Conservation (phyloP, 2,888 invertebrate species). For the Chalcis sispes region DNA sequence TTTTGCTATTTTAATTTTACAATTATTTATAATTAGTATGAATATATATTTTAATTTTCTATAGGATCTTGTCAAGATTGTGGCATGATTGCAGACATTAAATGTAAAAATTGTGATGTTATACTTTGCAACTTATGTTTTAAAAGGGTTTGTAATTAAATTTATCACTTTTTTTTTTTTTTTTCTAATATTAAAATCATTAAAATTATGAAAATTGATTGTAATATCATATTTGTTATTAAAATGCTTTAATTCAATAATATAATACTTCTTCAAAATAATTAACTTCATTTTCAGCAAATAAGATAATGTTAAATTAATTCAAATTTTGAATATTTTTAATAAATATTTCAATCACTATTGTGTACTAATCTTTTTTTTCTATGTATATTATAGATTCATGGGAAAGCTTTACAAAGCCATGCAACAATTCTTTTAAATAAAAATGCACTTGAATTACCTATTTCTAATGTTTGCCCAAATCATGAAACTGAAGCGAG, state of each 20-base stretch:
- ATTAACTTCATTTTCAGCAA: too few relatives aligned
- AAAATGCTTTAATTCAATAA: too few relatives aligned
- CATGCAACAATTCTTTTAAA: constrained; percentile 65
- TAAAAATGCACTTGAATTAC: neutral
- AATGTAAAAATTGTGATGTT: constrained; percentile 67
- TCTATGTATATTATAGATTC: constrained; percentile 67
- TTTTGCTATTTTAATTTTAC: constrained; percentile 13
- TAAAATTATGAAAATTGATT: too few relatives aligned
- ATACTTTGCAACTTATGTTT: constrained; percentile 68
- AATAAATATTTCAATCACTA: too few relatives aligned
- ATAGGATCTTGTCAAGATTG: constrained; percentile 69
- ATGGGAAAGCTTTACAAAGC: constrained; percentile 68
- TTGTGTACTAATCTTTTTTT: neutral
- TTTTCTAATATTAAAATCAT: constrained; percentile 53
- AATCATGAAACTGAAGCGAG: constrained; percentile 66
- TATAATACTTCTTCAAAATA: too few relatives aligned
- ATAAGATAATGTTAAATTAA: too few relatives aligned
- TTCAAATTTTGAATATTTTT: too few relatives aligned
- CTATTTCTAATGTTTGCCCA: constrained; percentile 62
- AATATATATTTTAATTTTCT: constrained; percentile 2
- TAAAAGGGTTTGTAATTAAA: constrained; percentile 65
- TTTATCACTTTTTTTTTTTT: constrained; percentile 11
- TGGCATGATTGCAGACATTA: constrained; percentile 60
- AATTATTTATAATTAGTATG: constrained; percentile 1
- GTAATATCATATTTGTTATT: constrained; percentile 14